These are phyloP conservation scores for Neosilurus hyrtlii DNA, from an alignment of 2,797 vertebrate species.

Conservation along the genomic window DNA sequence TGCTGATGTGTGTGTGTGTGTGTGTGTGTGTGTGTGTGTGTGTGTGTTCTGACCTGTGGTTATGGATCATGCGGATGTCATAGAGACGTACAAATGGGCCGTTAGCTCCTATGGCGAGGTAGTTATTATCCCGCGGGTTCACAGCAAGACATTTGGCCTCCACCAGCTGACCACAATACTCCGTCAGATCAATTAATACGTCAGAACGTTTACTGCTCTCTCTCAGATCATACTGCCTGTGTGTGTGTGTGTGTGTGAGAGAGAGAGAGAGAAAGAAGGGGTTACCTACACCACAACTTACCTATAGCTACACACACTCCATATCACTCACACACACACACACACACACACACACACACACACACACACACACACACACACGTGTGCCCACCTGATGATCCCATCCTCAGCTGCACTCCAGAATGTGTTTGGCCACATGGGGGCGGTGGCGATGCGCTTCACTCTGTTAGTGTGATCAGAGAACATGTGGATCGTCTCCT, in stretches of 20 bases:
- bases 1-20: neutral
- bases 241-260: constrained; percentile 11
- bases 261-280: neutral
- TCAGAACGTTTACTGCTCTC: constrained; percentile 96
- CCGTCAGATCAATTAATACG: constrained; percentile 93
- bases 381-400: constrained; percentile 80
- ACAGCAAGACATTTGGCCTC: constrained; percentile 97
- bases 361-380: neutral
- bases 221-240: constrained; percentile 93
- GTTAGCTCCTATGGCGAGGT: constrained; percentile 91
- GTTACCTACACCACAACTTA: neutral
- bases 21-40: neutral
- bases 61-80: constrained; percentile 98
- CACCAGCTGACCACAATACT: constrained; percentile 95
- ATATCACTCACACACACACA: neutral
- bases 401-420: constrained; percentile 98
- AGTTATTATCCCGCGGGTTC: constrained; percentile 96
- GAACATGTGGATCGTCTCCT: constrained; percentile 98
- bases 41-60: constrained; percentile 80
- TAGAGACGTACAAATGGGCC: constrained; percentile 96
- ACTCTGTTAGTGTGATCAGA: constrained; percentile 97
- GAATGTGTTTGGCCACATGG: constrained; percentile 99
- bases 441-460: constrained; percentile 94
- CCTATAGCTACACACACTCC: neutral
- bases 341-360: neutral